Evolutionary conservation across 1,140 invertebrate species (phyloP).

Genomic region (Antheraea mylitta): DNA sequence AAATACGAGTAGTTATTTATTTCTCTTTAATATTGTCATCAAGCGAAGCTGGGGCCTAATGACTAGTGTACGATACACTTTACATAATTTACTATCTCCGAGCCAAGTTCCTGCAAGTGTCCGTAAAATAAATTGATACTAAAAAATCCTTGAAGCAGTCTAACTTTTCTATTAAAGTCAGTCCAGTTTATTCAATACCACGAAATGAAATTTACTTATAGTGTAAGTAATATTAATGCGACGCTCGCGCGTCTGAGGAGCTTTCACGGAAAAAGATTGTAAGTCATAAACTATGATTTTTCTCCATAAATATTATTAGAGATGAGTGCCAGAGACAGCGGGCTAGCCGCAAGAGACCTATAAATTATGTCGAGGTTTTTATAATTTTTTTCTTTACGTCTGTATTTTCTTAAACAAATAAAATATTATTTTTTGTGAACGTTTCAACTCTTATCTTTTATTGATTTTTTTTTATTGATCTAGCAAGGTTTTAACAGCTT

Average conservation of each 20-base stretch:
- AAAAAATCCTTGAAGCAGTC: background rate
- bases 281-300: constrained; percentile 72
- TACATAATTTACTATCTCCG: background rate
- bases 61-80: too few species aligned
- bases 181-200: constrained; percentile 48
- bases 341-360: constrained; percentile 33
- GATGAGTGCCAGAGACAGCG: constrained; percentile 54
- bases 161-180: constrained; percentile 3
- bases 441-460: too few species aligned
- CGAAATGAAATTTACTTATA: constrained; percentile 61
- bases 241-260: constrained; percentile 48
- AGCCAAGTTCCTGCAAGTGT: background rate
- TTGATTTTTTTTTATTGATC: too few species aligned
- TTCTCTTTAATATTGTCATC: too few species aligned
- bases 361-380: constrained; percentile 45
- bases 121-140: background rate
- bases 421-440: too few species aligned
- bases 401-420: background rate
- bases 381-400: constrained; percentile 15
- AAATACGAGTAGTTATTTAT: too few species aligned
- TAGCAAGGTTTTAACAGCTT: too few species aligned
- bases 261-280: constrained; percentile 64
- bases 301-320: constrained; percentile 59
- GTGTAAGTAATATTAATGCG: constrained; percentile 69
- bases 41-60: too few species aligned